These are phyloP conservation scores for Coboldia fuscipes DNA, from an alignment of 1,140 invertebrate species.

Conservation along the genomic window DNA sequence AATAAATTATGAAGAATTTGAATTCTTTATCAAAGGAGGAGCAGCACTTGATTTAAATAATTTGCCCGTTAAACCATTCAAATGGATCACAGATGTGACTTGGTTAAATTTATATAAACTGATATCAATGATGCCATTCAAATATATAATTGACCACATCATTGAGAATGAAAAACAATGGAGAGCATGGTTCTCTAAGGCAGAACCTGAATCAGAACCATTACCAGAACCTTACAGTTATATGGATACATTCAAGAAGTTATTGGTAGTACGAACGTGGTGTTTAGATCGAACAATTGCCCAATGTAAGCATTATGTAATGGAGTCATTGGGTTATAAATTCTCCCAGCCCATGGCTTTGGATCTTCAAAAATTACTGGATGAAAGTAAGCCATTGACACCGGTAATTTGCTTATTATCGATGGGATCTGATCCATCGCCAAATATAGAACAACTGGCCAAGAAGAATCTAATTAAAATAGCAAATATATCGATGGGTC, in stretches of 20 bases:
- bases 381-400: slow-evolving; percentile 52
- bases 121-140: slow-evolving; percentile 44
- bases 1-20: slow-evolving; percentile 59
- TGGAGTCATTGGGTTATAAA: slow-evolving; percentile 36
- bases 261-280: slow-evolving; percentile 71
- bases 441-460: slow-evolving; percentile 59
- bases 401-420: slow-evolving; percentile 76
- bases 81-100: slow-evolving; percentile 72
- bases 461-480: slow-evolving; percentile 49
- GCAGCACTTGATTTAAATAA: slow-evolving; percentile 63
- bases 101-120: slow-evolving; percentile 73
- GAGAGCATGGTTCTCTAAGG: slow-evolving; percentile 71
- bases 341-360: slow-evolving; percentile 70
- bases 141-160: slow-evolving; percentile 48
- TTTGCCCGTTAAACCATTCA: slow-evolving; percentile 55
- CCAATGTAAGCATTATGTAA: slow-evolving; percentile 65
- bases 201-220: slow-evolving; percentile 61
- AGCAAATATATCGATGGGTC: slow-evolving; percentile 70
- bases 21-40: slow-evolving; percentile 71
- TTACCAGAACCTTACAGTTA: slow-evolving; percentile 58
- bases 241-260: slow-evolving; percentile 55
- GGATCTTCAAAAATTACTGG: slow-evolving; percentile 53
- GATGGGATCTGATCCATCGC: slow-evolving; percentile 79
- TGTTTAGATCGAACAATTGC: slow-evolving; percentile 71
- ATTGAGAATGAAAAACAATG: slow-evolving; percentile 49